Evolutionary conservation across 2,797 vertebrate genomes (phyloP).

Genomic region (Pseudochirops cupreus): DNA sequence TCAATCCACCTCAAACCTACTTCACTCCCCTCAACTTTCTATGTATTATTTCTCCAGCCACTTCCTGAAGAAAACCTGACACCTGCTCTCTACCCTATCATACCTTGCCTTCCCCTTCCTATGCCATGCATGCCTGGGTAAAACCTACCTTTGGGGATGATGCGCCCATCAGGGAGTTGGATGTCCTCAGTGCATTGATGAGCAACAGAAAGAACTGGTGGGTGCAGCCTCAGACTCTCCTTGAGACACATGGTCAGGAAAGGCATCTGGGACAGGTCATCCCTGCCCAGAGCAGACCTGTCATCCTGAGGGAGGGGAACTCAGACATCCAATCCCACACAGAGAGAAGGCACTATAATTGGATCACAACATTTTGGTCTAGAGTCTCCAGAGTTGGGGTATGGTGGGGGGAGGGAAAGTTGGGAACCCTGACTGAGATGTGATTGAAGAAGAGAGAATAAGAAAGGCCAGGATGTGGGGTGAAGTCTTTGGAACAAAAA

Average conservation of each 20-base stretch:
- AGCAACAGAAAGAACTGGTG: slow-evolving; percentile 88
- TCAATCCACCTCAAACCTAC: background rate
- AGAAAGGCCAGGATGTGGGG: background rate
- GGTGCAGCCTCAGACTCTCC: slow-evolving; percentile 79
- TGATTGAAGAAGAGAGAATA: background rate
- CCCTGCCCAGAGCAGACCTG: slow-evolving; percentile 83
- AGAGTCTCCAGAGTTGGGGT: background rate
- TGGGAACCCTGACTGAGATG: background rate
- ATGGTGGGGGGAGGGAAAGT: fast-evolving
- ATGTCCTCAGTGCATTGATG: slow-evolving; percentile 89
- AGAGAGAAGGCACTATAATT: background rate
- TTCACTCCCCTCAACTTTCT: background rate
- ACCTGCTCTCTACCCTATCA: background rate
- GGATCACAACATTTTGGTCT: background rate
- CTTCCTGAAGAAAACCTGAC: background rate
- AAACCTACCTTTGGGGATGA: slow-evolving; percentile 87
- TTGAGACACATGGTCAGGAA: slow-evolving; percentile 96
- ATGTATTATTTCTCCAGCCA: background rate
- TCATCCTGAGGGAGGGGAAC: background rate
- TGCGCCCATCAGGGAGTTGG: slow-evolving; percentile 83
- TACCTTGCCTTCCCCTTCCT: background rate
- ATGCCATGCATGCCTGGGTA: background rate
- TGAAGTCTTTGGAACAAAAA: background rate
- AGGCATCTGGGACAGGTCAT: slow-evolving; percentile 90
- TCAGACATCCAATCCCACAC: background rate